Conservation (phyloP, 2,113 vertebrate genomes). For the Chamaea fasciata region DNA sequence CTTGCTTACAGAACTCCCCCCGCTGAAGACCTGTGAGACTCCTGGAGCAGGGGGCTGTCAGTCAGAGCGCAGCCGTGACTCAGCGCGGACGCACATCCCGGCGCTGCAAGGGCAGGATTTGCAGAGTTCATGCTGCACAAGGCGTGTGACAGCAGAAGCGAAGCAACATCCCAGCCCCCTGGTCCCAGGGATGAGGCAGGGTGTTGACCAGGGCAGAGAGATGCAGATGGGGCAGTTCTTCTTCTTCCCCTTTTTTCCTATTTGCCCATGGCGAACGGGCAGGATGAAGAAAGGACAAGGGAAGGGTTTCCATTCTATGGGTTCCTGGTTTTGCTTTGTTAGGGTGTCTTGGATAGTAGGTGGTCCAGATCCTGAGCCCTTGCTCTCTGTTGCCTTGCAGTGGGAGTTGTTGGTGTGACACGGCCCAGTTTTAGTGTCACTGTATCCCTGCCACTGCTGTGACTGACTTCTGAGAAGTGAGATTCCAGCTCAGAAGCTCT, state of each 20-base stretch:
- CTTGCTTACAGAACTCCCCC: conserved; percentile 34
- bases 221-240: background rate
- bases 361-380: background rate
- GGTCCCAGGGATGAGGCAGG: background rate
- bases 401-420: background rate
- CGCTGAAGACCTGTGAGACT: background rate
- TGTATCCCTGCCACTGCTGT: background rate
- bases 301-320: background rate
- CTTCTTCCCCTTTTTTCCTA: background rate
- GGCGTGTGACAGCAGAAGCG: accelerated
- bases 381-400: background rate
- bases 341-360: background rate
- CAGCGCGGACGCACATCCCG: background rate
- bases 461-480: background rate
- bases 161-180: background rate
- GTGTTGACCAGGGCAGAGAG: background rate
- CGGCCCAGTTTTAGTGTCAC: background rate
- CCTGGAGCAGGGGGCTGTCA: conserved; percentile 25
- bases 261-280: background rate
- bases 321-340: background rate
- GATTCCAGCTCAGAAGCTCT: background rate
- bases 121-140: background rate
- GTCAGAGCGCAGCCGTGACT: background rate
- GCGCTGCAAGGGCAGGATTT: background rate
- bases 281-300: background rate